Base-by-base conservation (phyloP, 2,797 vertebrate species). In the Fringilla coelebs region DNA sequence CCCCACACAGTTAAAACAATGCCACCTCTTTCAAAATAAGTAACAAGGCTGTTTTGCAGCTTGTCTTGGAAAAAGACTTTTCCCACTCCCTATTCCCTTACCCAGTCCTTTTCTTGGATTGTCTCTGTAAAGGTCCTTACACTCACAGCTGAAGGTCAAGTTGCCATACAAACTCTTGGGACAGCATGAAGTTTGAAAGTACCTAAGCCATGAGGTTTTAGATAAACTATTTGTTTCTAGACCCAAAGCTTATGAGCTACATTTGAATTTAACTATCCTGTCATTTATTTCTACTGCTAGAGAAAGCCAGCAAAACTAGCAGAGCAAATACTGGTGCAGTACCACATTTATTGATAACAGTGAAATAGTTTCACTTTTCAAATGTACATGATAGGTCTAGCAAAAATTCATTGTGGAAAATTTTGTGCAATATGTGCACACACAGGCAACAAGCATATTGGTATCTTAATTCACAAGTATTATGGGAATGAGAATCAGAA, bases 361-460 rank as follows among this genome's bases (percentile, higher is more conserved):
- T 29, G 10, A 90, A 79, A 89, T 57, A 54, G 3, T 48, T 74
- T 6, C 0, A 0, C 17, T 38, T 92, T 71, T 72, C 34, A 96
- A 68, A n/a, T 13, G 5, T 17, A 55, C 9, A 3, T 31, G 36
- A 66, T 7, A 5, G 6, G 5, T 75, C 58, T 45, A 54, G 29
- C 6, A 80, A 85, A 86, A 85, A 34, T 26, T 31, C 70, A 9
- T 68, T 9, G 32, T 43, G 32, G 10, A 49, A 81, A 17, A 65
- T 31, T 55, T 41, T 0, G 0, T 60, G 38, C 34, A 85, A 36
- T 32, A 36, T 49, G 13, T 34, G n/a, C 24, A 36, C 14, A 26
- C 2, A 8, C 4, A 55, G 41, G 16, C 41, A 72, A 71, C 17
- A 66, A 48, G 54, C 9, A 58, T 18, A 71, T 9, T 16, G 28